Evolutionary conservation across 2,888 invertebrate species (phyloP).

Genomic region (Aphelenchoides bicaudatus): DNA sequence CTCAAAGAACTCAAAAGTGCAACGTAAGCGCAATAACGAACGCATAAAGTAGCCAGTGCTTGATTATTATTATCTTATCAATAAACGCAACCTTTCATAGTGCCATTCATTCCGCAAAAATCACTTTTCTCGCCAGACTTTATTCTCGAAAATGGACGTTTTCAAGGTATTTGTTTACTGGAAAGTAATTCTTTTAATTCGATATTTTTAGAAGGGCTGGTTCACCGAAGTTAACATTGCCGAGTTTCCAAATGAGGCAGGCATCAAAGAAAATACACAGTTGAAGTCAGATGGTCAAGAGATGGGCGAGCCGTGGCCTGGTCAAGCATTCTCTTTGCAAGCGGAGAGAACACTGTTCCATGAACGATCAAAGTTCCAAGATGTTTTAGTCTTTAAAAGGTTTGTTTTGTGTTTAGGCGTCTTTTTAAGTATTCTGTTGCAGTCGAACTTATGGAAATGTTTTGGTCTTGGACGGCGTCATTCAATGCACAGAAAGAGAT

Average conservation of each 20-base stretch:
- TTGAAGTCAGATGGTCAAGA: constrained; percentile 52
- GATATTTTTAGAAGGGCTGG: constrained; percentile 81
- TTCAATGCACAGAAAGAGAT: constrained; percentile 91
- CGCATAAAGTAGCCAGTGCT: neutral
- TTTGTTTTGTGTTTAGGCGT: constrained; percentile 51
- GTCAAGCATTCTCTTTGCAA: constrained; percentile 80
- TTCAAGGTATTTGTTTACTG: too few species aligned
- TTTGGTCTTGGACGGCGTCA: constrained; percentile 86
- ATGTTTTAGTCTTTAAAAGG: constrained; percentile 78
- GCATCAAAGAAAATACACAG: constrained; percentile 33
- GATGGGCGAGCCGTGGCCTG: constrained; percentile 73
- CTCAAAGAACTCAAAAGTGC: too few species aligned
- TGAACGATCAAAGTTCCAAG: constrained; percentile 78
- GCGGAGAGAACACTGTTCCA: constrained; percentile 75
- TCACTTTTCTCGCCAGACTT: neutral
- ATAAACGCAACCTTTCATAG: too few species aligned
- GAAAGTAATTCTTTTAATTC: too few species aligned
- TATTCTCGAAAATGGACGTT: constrained; percentile 12
- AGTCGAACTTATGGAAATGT: constrained; percentile 78
- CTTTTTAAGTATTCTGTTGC: constrained; percentile 43
- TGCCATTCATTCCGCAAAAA: neutral
- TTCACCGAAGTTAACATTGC: constrained; percentile 81
- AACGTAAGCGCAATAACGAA: too few species aligned
- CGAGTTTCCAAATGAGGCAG: constrained; percentile 42
- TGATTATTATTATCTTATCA: constrained; percentile 5